A percentile compares a stretch with the other conserved stretches of the same genome.
phyloP scores from a whole-genome alignment of 2,797 vertebrate species.

The Halcyon leucocephala region DNA sequence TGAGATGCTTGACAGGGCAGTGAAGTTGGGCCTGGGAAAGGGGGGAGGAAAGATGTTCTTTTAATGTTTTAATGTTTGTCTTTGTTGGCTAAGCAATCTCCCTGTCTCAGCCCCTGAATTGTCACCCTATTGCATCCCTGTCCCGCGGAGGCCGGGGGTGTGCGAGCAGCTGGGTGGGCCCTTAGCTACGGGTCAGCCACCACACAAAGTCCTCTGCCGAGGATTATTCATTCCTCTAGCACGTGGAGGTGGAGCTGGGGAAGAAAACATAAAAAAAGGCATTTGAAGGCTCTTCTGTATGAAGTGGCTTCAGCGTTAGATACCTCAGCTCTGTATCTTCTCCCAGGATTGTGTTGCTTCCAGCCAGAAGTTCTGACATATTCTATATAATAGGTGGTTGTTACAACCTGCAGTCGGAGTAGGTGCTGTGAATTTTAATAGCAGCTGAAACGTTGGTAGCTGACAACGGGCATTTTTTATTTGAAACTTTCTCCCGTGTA shows the following conservation, averaged over 20 bases:
- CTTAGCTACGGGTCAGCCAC: background rate
- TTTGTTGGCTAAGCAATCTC: background rate
- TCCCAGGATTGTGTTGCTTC: background rate
- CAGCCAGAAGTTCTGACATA: background rate
- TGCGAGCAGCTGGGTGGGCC: background rate
- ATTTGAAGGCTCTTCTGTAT: background rate
- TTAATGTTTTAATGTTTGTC: background rate
- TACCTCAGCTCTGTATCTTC: background rate
- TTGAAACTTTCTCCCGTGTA: background rate
- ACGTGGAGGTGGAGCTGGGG: background rate
- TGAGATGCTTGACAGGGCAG: accelerated
- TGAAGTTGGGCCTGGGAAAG: background rate
- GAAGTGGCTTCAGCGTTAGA: background rate
- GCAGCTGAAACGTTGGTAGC: background rate
- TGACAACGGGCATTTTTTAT: background rate
- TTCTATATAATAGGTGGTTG: background rate
- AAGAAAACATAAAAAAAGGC: background rate
- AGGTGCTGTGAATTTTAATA: background rate
- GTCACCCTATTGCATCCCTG: background rate
- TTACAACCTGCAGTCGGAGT: background rate
- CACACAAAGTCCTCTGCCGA: background rate
- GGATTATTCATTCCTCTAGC: background rate
- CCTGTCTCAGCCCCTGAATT: background rate
- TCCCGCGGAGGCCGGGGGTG: accelerated
- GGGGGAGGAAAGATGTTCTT: background rate